phyloP scores from a whole-genome alignment of 2,888 invertebrate genomes.

The Ophion ventricosus region DNA sequence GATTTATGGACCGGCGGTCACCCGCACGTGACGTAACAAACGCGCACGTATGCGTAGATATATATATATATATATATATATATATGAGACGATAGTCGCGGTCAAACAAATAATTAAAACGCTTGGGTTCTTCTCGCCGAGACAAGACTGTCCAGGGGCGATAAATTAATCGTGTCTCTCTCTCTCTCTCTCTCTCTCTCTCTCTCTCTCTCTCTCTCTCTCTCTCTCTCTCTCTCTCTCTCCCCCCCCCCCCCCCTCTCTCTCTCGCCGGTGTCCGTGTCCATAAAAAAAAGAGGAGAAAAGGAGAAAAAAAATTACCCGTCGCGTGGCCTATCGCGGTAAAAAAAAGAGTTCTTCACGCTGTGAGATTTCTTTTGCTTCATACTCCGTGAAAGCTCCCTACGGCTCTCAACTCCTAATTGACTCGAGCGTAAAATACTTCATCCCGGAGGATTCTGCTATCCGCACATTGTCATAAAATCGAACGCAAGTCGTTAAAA shows the following conservation, averaged over 20 bases:
- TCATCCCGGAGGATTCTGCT: constrained; percentile 11
- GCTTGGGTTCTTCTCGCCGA: constrained; percentile 57
- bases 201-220: constrained; percentile 20
- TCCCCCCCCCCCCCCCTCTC: too few species aligned
- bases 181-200: constrained; percentile 36
- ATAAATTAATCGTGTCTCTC: constrained; percentile 59
- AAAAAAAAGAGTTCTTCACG: constrained; percentile 12
- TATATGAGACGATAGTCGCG: constrained; percentile 48
- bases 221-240: too few species aligned
- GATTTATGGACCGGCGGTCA: constrained; percentile 69
- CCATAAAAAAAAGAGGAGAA: constrained; percentile 24
- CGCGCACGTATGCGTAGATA: neutral
- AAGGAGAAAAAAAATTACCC: constrained; percentile 29
- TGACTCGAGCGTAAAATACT: constrained; percentile 39
- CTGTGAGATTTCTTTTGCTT: constrained; percentile 27
- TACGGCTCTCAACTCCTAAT: constrained; percentile 24
- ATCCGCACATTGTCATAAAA: constrained; percentile 59
- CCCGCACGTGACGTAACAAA: constrained; percentile 52
- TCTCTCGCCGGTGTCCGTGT: constrained; percentile 38
- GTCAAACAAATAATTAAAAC: constrained; percentile 72
- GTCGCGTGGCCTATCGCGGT: constrained; percentile 51
- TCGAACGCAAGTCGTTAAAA: constrained; percentile 64
- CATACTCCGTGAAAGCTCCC: constrained; percentile 19
- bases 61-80: constrained; percentile 32
- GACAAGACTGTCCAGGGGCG: constrained; percentile 58